phyloP scores from a whole-genome alignment of 1,140 invertebrate genomes.

The Sarcophaga bullata region DNA sequence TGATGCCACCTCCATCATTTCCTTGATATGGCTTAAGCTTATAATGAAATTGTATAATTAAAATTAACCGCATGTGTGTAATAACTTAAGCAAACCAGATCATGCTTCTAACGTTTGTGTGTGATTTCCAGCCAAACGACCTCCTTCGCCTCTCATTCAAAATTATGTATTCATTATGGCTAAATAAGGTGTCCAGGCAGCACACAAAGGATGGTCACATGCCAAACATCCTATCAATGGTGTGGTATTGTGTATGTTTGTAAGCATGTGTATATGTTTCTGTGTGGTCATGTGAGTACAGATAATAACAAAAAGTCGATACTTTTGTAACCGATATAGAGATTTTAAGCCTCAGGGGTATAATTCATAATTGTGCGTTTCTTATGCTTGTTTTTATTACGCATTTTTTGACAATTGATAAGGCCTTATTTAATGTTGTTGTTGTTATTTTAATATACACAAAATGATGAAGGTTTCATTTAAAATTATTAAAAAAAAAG shows the following conservation, averaged over 20 bases:
- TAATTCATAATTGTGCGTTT: conserved; percentile 61
- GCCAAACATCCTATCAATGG: neutral
- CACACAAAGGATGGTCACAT: conserved; percentile 22
- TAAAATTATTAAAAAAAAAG: conserved; percentile 6
- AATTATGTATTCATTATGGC: neutral
- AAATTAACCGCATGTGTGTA: conserved; percentile 65
- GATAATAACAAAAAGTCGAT: neutral
- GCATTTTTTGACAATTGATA: conserved; percentile 61
- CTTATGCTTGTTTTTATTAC: conserved; percentile 19
- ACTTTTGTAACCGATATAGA: conserved; percentile 57
- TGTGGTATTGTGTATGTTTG: conserved; percentile 42
- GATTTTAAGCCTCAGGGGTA: conserved; percentile 57
- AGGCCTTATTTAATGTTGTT: conserved; percentile 47
- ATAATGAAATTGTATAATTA: conserved; percentile 66
- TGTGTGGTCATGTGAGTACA: conserved; percentile 39
- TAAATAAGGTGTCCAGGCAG: conserved; percentile 46
- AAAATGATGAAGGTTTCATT: neutral
- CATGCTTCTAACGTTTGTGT: neutral
- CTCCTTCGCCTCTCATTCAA: neutral
- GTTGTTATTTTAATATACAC: conserved; percentile 26
- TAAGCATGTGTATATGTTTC: no score
- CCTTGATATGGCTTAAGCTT: conserved; percentile 49
- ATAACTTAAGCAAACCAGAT: conserved; percentile 48
- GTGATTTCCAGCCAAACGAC: neutral
- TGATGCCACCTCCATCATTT: conserved; percentile 43